These are phyloP conservation scores for Ochropacha duplaris DNA, from an alignment of 2,888 invertebrate genomes.

Conservation along the genomic window DNA sequence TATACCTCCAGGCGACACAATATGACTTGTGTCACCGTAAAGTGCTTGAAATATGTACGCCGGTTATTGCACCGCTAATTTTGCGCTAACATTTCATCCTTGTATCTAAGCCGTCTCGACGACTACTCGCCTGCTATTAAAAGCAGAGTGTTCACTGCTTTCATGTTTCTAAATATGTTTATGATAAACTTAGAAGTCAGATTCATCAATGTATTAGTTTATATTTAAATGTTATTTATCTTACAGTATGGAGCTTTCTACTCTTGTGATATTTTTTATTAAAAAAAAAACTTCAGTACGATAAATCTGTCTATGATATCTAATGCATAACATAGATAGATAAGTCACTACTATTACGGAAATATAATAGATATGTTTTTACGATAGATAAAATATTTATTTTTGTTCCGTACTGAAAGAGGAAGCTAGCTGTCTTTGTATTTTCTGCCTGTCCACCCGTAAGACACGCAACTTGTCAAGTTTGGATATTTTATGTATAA, in stretches of 20 bases:
- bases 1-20: slow-evolving; percentile 32
- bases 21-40: slow-evolving; percentile 46
- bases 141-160: slow-evolving; percentile 39
- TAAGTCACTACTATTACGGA: neutral
- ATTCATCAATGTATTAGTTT: slow-evolving; percentile 15
- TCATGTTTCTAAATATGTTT: slow-evolving; percentile 26
- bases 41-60: slow-evolving; percentile 55
- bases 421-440: too few relatives aligned
- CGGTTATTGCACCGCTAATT: slow-evolving; percentile 66
- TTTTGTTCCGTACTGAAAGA: too few relatives aligned
- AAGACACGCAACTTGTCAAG: too few relatives aligned
- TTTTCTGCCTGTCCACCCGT: too few relatives aligned
- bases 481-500: too few relatives aligned
- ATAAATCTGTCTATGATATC: neutral
- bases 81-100: slow-evolving; percentile 50
- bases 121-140: slow-evolving; percentile 35
- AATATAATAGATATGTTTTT: too few relatives aligned
- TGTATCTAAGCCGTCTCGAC: slow-evolving; percentile 45
- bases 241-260: too few relatives aligned
- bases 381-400: too few relatives aligned
- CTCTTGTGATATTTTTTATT: too few relatives aligned
- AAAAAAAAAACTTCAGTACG: too few relatives aligned
- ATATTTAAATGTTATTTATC: slow-evolving; percentile 27
- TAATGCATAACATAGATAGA: too few relatives aligned
- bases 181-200: slow-evolving; percentile 8